phyloP scores from a whole-genome alignment of 2,888 invertebrate genomes.

The Chrysomela aeneicollis region DNA sequence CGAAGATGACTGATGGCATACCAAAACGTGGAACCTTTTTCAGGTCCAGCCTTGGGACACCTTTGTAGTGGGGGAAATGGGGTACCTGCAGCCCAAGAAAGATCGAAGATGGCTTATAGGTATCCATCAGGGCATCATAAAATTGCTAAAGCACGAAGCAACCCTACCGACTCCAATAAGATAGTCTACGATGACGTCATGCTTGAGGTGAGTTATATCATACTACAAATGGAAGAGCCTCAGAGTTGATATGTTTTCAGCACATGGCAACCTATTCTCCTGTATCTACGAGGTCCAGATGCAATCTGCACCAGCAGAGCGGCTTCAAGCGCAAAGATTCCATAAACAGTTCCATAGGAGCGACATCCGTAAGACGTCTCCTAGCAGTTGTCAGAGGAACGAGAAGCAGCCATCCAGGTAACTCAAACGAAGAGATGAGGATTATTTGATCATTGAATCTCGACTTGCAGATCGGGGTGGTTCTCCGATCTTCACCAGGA shows the following conservation, averaged over 20 bases:
- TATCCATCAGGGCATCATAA: constrained; percentile 55
- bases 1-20: neutral
- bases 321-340: constrained; percentile 75
- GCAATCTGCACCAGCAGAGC: constrained; percentile 61
- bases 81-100: constrained; percentile 50
- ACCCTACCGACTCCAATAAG: constrained; percentile 52
- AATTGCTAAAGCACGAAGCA: constrained; percentile 54
- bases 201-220: constrained; percentile 51
- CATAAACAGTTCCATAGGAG: constrained; percentile 76
- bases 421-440: constrained; percentile 39
- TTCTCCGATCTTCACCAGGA: constrained; percentile 63
- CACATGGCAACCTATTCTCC: constrained; percentile 67
- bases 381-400: constrained; percentile 66
- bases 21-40: constrained; percentile 8
- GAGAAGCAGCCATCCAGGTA: constrained; percentile 47
- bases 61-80: constrained; percentile 50
- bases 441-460: neutral
- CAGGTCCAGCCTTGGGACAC: constrained; percentile 53
- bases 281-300: constrained; percentile 64
- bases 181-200: constrained; percentile 55
- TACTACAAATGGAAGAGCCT: too few relatives aligned
- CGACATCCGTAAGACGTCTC: constrained; percentile 78
- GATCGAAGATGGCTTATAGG: constrained; percentile 53
- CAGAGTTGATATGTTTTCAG: too few relatives aligned
- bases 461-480: constrained; percentile 36